Evolutionary conservation across 2,888 invertebrate species (phyloP), one percentile per base, ranked within the genome.

Genomic region (Caenorhabditis sp.): DNA sequence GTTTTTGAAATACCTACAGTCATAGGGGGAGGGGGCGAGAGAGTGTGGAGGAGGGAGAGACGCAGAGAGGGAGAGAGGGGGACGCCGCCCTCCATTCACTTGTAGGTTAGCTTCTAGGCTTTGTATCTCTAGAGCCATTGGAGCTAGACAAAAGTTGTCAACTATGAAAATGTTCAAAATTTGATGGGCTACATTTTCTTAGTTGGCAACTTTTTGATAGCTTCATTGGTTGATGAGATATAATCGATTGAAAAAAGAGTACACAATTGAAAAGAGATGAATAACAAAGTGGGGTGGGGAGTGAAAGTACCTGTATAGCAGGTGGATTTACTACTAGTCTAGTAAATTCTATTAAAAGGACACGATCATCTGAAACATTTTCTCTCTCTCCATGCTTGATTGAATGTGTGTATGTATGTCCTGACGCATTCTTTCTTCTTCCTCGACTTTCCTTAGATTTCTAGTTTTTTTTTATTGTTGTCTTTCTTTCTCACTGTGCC

Each of bases 381-480:
- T 44, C 38, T 41, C 24, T 47, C n/a, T n/a, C 22, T 51, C n/a
- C 56, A 80, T 80, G 80, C 72, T 73, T 82, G 75, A 75, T 76
- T 81, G 74, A 69, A 80, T 69, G 72, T 58, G 59, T 51, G 24
- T 82, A 47, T 51, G 41, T 51, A 54, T 70, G 8, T 47, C 47
- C 44, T 69, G 74, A 66, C 75, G 66, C 68, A 59, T 68, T 59
- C 66, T 19, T 58, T 44, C 47, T 66, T 35, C 66, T n/a, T n/a
- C n/a, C n/a, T n/a, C n/a, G n/a, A 47, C n/a, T 41, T 59, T 19
- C 72, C 49, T 47, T 61, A 35, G 22, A 31, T 22, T 72, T 72
- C 72, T 72, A 59, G 72, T 72, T 74, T 74, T 74, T n/a, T 49
- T 38, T 51, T 61, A 66, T 49, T 54, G 68, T 38, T 38, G 38